A percentile compares a stretch with the other conserved stretches of the same genome.
These are phyloP conservation scores for Gasterosteus aculeatus DNA, from an alignment of 2,113 vertebrate genomes.

Conservation along the genomic window DNA sequence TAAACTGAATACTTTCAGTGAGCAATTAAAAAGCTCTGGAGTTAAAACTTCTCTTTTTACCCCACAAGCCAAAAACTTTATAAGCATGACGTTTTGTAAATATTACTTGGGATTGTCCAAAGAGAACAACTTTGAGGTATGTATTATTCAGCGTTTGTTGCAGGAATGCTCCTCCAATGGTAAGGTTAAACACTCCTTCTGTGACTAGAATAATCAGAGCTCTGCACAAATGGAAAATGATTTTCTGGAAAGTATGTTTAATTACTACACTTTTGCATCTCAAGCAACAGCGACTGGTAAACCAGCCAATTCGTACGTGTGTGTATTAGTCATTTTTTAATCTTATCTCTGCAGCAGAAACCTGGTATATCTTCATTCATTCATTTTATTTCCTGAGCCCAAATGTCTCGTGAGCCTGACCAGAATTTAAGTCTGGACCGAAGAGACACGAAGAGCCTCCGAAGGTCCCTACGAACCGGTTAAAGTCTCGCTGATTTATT, in stretches of 20 bases:
- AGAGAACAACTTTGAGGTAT: slow-evolving; percentile 7
- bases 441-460: slow-evolving; percentile 60
- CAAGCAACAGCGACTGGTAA: slow-evolving; percentile 19
- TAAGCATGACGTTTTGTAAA: background rate
- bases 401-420: background rate
- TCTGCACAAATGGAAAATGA: slow-evolving; percentile 29
- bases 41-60: background rate
- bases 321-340: background rate
- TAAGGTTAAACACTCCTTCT: slow-evolving; percentile 7
- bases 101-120: background rate
- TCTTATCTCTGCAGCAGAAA: slow-evolving; percentile 30
- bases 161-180: background rate
- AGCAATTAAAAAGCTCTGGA: slow-evolving; percentile 10
- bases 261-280: slow-evolving; percentile 41
- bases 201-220: slow-evolving; percentile 37
- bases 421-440: slow-evolving; percentile 33
- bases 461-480: slow-evolving; percentile 57
- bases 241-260: slow-evolving; percentile 39
- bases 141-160: background rate
- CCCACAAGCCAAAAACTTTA: background rate
- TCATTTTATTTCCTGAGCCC: slow-evolving; percentile 13
- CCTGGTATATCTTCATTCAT: background rate
- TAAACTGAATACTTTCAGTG: slow-evolving; percentile 27
- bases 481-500: slow-evolving; percentile 65
- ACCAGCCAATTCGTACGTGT: slow-evolving; percentile 29